These are phyloP conservation scores for Mycetomoellerius zeteki DNA, from an alignment of 1,140 invertebrate genomes.

Conservation along the genomic window DNA sequence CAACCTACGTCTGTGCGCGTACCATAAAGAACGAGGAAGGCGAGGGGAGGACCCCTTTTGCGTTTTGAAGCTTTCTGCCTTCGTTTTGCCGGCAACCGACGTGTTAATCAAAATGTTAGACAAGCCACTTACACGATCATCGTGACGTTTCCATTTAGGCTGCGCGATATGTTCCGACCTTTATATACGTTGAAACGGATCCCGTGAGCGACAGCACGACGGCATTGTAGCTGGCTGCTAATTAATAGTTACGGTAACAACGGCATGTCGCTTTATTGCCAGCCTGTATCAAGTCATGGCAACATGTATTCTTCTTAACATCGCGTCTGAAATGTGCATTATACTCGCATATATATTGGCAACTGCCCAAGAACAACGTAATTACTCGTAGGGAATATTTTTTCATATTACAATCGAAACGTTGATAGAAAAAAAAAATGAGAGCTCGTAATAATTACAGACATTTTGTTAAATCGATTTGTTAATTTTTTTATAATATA, in stretches of 20 bases:
- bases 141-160: conserved; percentile 87
- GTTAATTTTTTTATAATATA: not conserved
- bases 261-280: conserved; percentile 60
- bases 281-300: conserved; percentile 43
- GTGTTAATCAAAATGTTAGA: conserved; percentile 88
- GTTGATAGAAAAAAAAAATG: conserved; percentile 1
- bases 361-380: conserved; percentile 23
- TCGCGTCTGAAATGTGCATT: conserved; percentile 16
- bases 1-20: conserved; percentile 80
- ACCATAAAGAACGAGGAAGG: conserved; percentile 67
- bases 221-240: conserved; percentile 69
- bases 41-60: conserved; percentile 78
- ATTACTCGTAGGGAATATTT: not conserved
- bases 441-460: not conserved
- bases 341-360: conserved; percentile 25
- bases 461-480: not conserved
- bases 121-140: conserved; percentile 86
- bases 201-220: conserved; percentile 67
- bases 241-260: conserved; percentile 76
- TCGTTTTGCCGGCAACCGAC: conserved; percentile 82
- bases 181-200: conserved; percentile 54
- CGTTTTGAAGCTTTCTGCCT: conserved; percentile 78
- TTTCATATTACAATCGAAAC: not conserved
- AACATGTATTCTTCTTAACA: conserved; percentile 48
- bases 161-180: conserved; percentile 58